Percentiles rank a stretch among this genome's conserved stretches.
These are phyloP conservation scores for Chrysocyon brachyurus DNA, from an alignment of 2,797 vertebrate species.

Conservation along the genomic window DNA sequence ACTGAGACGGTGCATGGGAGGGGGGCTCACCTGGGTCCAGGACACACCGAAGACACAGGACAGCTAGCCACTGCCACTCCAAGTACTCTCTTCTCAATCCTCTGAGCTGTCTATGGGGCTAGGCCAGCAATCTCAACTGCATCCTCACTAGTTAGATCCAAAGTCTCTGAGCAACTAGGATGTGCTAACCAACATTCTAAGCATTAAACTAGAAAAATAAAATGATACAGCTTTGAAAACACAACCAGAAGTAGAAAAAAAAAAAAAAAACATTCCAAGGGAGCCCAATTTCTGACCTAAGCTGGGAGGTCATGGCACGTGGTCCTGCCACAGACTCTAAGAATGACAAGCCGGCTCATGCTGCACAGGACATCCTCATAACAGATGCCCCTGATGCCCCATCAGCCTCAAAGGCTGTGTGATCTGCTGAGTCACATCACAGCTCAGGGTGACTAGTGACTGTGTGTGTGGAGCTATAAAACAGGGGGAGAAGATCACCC, in stretches of 20 bases:
- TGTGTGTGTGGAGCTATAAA: background rate
- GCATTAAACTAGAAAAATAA: background rate
- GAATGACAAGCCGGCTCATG: fast-evolving
- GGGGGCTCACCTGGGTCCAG: fast-evolving
- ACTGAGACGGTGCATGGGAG: fast-evolving
- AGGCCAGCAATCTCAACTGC: background rate
- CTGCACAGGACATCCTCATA: background rate
- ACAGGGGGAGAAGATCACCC: background rate
- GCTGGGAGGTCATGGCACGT: background rate
- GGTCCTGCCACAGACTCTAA: background rate
- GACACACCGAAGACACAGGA: fast-evolving
- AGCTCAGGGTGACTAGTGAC: background rate
- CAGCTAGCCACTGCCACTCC: background rate
- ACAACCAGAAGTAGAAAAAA: background rate
- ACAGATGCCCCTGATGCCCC: background rate
- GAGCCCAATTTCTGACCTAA: background rate
- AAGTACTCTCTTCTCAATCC: background rate
- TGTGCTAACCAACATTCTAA: background rate
- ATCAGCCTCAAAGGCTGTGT: background rate
- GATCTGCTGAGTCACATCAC: background rate
- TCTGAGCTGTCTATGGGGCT: background rate
- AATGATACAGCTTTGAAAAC: background rate
- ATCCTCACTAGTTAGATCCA: background rate
- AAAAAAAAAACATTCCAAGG: background rate
- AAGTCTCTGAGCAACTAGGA: background rate